Evolutionary conservation across 2,888 invertebrate genomes (phyloP).

Genomic region (Allacma fusca): DNA sequence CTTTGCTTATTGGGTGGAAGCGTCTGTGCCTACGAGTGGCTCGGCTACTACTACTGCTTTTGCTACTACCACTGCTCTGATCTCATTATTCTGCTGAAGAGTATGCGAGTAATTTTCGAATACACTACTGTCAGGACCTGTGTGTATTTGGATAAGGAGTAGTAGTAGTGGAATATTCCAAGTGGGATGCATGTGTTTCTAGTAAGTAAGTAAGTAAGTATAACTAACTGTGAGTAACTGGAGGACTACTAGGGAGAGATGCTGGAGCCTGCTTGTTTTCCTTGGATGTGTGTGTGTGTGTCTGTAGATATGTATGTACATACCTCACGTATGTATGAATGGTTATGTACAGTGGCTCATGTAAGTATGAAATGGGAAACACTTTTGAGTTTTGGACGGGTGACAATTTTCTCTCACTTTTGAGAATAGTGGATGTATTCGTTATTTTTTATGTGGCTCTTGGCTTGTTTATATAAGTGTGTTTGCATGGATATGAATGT

Average conservation of each 20-base stretch:
- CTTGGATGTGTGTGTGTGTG: too few relatives aligned
- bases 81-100: slow-evolving; percentile 8
- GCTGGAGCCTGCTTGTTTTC: too few relatives aligned
- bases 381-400: slow-evolving; percentile 26
- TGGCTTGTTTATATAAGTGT: slow-evolving; percentile 5
- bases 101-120: slow-evolving; percentile 3
- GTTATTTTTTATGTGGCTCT: slow-evolving; percentile 29
- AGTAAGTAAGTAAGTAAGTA: too few relatives aligned
- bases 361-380: slow-evolving; percentile 19
- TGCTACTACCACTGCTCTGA: not conserved
- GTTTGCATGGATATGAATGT: not conserved
- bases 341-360: not conserved
- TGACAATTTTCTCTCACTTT: slow-evolving; percentile 29
- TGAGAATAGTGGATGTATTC: not conserved
- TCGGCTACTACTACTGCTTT: not conserved
- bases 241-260: too few relatives aligned
- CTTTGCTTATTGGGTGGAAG: slow-evolving; percentile 12
- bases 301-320: not conserved
- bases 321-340: not conserved
- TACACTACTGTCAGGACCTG: not conserved
- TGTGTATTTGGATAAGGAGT: not conserved
- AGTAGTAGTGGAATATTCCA: too few relatives aligned
- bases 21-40: not conserved
- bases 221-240: too few relatives aligned
- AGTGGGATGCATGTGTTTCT: too few relatives aligned